Evolutionary conservation across 1,140 invertebrate species (phyloP).

Genomic region (Tetragonula clypearis): DNA sequence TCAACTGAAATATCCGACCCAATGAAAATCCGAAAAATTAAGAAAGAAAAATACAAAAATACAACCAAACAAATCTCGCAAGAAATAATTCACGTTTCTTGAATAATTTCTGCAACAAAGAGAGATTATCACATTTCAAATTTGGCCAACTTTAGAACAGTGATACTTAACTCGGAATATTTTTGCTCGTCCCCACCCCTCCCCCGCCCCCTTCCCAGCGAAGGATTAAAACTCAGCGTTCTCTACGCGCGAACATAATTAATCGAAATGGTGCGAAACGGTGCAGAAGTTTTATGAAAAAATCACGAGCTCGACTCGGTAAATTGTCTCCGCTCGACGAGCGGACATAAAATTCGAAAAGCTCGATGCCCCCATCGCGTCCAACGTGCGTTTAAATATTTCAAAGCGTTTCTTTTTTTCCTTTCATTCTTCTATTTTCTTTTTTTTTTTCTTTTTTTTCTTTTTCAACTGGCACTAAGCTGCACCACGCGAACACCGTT

Average conservation of each 20-base stretch:
- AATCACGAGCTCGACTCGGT: neutral
- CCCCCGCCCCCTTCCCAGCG: neutral
- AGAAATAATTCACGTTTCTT: neutral
- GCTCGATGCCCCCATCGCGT: neutral
- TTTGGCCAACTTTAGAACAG: neutral
- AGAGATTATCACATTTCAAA: neutral
- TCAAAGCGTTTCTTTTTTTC: neutral
- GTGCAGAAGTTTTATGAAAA: neutral
- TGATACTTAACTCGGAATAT: neutral
- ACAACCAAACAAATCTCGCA: neutral
- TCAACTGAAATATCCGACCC: no score
- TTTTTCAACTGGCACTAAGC: no score
- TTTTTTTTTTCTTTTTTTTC: no score
- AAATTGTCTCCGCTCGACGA: neutral
- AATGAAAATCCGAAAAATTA: neutral
- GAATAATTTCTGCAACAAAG: neutral
- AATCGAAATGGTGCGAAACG: no score
- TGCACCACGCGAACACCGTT: neutral
- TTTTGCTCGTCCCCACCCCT: neutral
- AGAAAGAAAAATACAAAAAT: accelerated
- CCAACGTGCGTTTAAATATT: slow-evolving; percentile 5
- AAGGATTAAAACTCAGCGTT: neutral
- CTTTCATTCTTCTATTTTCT: no score
- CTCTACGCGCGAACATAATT: neutral
- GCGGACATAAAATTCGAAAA: neutral